A percentile compares a stretch with the other conserved stretches of the same genome.
These are phyloP conservation scores for Hypercompe scribonia DNA, from an alignment of 2,888 invertebrate genomes.

Conservation along the genomic window DNA sequence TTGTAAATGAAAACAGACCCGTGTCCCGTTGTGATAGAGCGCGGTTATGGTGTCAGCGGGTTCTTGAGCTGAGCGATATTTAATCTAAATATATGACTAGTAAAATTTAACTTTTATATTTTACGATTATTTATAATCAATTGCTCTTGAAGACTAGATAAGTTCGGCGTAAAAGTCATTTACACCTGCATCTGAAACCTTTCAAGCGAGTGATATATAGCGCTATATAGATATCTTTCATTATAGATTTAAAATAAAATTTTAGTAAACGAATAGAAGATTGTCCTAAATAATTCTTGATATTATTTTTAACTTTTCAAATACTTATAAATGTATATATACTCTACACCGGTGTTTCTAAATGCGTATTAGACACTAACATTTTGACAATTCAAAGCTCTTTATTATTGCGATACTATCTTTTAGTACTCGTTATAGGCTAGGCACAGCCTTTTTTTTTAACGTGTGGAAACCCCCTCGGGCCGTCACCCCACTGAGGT, in stretches of 20 bases:
- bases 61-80: conserved; percentile 7
- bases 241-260: too few relatives aligned
- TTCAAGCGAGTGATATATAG: too few relatives aligned
- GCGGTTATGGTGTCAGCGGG: conserved; percentile 39
- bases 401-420: too few relatives aligned
- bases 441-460: too few relatives aligned
- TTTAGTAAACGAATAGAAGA: too few relatives aligned
- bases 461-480: too few relatives aligned
- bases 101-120: neutral
- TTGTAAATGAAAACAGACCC: conserved; percentile 78
- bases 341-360: neutral
- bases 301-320: neutral
- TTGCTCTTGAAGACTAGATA: neutral
- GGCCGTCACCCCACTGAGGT: too few relatives aligned
- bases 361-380: neutral
- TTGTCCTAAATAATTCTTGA: too few relatives aligned
- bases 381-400: neutral
- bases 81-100: neutral
- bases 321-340: neutral
- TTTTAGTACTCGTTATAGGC: too few relatives aligned
- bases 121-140: neutral
- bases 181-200: neutral
- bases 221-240: too few relatives aligned
- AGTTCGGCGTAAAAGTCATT: neutral
- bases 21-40: conserved; percentile 55